These are phyloP conservation scores for Charaxes varanes DNA, from an alignment of 1,140 invertebrate genomes.

Conservation along the genomic window DNA sequence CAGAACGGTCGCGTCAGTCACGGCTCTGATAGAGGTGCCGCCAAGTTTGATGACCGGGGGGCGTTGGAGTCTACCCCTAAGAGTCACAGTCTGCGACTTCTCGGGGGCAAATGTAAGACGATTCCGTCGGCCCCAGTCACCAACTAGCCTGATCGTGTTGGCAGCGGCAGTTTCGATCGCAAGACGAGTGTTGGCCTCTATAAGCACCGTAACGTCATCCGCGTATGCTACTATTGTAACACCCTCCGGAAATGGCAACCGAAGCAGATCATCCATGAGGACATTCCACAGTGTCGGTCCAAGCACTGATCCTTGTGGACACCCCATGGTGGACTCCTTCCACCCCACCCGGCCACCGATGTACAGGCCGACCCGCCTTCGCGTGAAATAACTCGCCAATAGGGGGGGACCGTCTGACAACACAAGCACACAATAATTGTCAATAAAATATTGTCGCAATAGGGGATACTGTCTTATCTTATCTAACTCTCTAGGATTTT, in stretches of 20 bases:
- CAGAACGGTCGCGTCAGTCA: constrained; percentile 9
- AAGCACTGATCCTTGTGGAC: constrained; percentile 66
- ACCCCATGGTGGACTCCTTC: constrained; percentile 39
- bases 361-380: constrained; percentile 24
- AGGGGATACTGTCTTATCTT: too few relatives aligned
- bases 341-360: constrained; percentile 5
- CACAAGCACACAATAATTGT: too few relatives aligned
- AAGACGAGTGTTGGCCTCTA: constrained; percentile 27
- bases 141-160: constrained; percentile 5
- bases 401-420: constrained; percentile 32
- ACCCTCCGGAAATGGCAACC: constrained; percentile 21
- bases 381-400: constrained; percentile 38
- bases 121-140: constrained; percentile 26
- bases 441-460: too few relatives aligned
- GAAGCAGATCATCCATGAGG: constrained; percentile 47
- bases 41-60: constrained; percentile 18
- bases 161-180: constrained; percentile 25
- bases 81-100: constrained; percentile 22
- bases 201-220: constrained; percentile 41
- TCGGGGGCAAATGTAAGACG: constrained; percentile 18
- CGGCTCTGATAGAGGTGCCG: background rate
- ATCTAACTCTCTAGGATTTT: too few relatives aligned
- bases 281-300: constrained; percentile 61
- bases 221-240: constrained; percentile 38
- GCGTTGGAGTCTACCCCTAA: constrained; percentile 25